Conservation (phyloP, 2,888 invertebrate genomes). For the Nomada ferruginata region DNA sequence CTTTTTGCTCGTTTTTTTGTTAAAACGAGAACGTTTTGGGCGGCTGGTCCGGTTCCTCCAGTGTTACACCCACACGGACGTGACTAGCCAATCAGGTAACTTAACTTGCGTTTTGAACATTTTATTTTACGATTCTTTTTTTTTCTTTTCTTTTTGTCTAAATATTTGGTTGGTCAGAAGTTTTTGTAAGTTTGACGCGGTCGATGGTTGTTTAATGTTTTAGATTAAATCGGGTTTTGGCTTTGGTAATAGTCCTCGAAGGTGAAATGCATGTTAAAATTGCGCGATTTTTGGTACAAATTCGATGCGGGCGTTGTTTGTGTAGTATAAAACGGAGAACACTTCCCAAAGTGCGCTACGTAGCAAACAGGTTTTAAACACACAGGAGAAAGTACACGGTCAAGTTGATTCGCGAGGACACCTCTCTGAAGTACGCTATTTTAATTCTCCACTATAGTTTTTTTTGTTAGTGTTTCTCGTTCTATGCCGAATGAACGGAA, state of each 20-base stretch:
- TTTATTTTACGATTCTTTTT: neutral
- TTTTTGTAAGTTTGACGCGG: neutral
- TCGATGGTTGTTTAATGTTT: neutral
- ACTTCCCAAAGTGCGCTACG: neutral
- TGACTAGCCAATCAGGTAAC: slow-evolving; percentile 20
- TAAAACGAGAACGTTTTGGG: neutral
- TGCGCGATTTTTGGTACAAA: neutral
- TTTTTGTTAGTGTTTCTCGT: neutral
- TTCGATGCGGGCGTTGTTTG: neutral
- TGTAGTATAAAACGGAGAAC: neutral
- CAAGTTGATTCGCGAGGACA: slow-evolving; percentile 36
- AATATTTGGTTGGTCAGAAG: neutral
- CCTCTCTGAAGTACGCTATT: neutral
- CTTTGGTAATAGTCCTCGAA: neutral
- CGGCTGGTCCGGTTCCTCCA: neutral
- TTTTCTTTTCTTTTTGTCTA: neutral
- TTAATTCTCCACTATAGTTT: neutral
- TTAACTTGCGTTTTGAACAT: neutral
- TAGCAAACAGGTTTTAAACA: slow-evolving; percentile 20
- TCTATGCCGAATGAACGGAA: neutral
- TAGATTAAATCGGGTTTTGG: neutral
- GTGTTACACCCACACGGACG: neutral
- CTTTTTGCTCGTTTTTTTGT: neutral
- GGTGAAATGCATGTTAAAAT: neutral
- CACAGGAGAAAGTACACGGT: slow-evolving; percentile 43